These are phyloP conservation scores for Cichlasoma orientale DNA, from an alignment of 2,797 vertebrate species.

Conservation along the genomic window DNA sequence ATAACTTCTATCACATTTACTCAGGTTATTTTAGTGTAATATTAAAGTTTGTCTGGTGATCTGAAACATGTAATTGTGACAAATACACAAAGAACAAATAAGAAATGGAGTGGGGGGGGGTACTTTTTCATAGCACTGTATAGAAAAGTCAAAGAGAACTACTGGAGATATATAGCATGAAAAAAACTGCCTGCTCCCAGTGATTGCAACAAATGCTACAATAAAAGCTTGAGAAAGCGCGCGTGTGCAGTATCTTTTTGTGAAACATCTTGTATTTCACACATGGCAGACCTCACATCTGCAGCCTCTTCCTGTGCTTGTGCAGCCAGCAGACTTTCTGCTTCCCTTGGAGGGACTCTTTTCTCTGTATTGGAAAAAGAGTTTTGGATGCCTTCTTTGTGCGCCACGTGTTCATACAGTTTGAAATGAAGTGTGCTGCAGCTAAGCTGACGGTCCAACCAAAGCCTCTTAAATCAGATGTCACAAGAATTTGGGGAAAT, in stretches of 20 bases:
- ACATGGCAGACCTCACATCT: constrained; percentile 35
- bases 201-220: not conserved
- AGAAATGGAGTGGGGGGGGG: rapidly evolving
- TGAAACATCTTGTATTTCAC: not conserved
- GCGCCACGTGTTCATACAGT: constrained; percentile 23
- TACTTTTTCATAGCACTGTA: not conserved
- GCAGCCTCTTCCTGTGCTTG: constrained; percentile 33
- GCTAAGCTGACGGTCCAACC: not conserved
- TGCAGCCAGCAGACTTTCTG: constrained; percentile 3
- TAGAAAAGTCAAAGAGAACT: not conserved
- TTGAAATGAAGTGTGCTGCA: not conserved
- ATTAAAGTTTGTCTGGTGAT: not conserved
- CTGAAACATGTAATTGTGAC: not conserved
- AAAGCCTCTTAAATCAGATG: not conserved
- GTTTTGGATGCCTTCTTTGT: not conserved
- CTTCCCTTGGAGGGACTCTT: not conserved
- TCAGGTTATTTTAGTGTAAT: rapidly evolving
- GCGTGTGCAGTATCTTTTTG: not conserved
- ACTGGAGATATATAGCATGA: not conserved
- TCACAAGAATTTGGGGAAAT: not conserved
- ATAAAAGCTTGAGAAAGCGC: not conserved
- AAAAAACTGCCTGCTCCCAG: too few species aligned
- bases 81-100: not conserved
- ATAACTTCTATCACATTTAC: not conserved
- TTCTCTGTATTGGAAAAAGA: not conserved